Conservation (phyloP, 2,113 vertebrate genomes). For the Pao palembangensis region DNA sequence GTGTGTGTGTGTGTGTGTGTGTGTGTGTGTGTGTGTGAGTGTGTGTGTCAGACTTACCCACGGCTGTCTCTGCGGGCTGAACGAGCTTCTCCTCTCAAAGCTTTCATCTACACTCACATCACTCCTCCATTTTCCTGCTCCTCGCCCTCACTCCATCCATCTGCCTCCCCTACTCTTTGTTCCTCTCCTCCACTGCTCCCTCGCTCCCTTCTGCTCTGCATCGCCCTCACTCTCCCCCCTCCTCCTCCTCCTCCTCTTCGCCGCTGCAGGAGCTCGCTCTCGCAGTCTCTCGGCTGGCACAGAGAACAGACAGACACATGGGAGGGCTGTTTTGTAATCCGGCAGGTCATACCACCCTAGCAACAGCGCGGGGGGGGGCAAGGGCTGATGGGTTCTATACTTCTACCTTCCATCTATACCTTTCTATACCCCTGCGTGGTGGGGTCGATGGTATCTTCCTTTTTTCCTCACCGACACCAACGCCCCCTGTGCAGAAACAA, state of each 20-base stretch:
- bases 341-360: conserved; percentile 83
- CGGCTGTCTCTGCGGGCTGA: conserved; percentile 53
- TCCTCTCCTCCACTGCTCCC: conserved; percentile 2
- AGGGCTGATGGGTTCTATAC: conserved; percentile 37
- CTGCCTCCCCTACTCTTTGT: conserved; percentile 3
- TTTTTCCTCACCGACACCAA: conserved; percentile 57
- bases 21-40: conserved; percentile 15
- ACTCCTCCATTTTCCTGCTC: conserved; percentile 9
- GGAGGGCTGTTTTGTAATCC: conserved; percentile 89
- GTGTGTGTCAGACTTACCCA: conserved; percentile 67
- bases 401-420: conserved; percentile 61
- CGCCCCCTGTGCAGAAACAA: background rate
- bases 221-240: background rate
- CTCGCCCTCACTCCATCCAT: background rate
- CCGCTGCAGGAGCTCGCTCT: conserved; percentile 23
- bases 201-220: background rate
- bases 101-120: conserved; percentile 49
- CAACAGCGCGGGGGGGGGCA: conserved; percentile 35
- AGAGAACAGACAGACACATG: conserved; percentile 78
- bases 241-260: conserved; percentile 8
- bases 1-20: conserved; percentile 13
- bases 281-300: conserved; percentile 77
- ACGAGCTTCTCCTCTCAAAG: conserved; percentile 48
- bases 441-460: conserved; percentile 66
- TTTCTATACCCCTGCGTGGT: conserved; percentile 68